Evolutionary conservation across 2,113 vertebrate species (phyloP), one percentile per base, ranked within the genome.

Genomic region (Aldabrachelys gigantea): DNA sequence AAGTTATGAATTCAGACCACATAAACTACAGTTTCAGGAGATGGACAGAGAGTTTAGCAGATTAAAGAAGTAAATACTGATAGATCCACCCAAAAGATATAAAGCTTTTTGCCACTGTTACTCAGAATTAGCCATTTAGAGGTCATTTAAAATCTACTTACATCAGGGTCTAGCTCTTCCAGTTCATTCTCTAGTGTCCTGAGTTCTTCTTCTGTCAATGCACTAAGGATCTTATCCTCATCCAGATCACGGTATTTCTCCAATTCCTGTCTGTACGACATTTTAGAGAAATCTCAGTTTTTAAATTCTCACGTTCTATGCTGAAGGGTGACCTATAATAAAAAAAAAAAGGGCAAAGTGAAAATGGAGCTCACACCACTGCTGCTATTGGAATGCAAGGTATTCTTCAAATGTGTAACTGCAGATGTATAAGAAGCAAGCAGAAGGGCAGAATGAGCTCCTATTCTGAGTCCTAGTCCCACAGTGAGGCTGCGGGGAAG

Each of bases 211-310:
- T 99, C 99, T 0, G 99, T 99, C 81, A 99, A 98, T 84, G 99
- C 99, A 94, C 98, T 98, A 87, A 99, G 98, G 92, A 99, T 99
- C 97, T 99, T 98, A 80, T 99, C 99, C 97, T 99, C 99, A 85
- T 99, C 99, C 93, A 99, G 96, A 97, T 99, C 99, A 49, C 99
- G 98, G 96, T 99, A 99, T 96, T 99, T 99, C 96, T 99, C 99
- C 96, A 99, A 98, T 94, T 99, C 99, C 94, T 99, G 99, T 98
- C 97, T 99, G 91, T 99, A 96, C 31, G 99, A 99, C 99, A 99
- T 99, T 59, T 93, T 97, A 10, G 82, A 87, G n/a, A 79, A 90
- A n/a, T 57, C 19, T 82, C 35, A 31, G 21, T 44, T 84, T 90
- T 0, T 59, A 25, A 79, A 94, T 92, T 85, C 78, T 90, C 56